Evolutionary conservation across 2,797 vertebrate genomes (phyloP).

Genomic region (Hydrophis major): DNA sequence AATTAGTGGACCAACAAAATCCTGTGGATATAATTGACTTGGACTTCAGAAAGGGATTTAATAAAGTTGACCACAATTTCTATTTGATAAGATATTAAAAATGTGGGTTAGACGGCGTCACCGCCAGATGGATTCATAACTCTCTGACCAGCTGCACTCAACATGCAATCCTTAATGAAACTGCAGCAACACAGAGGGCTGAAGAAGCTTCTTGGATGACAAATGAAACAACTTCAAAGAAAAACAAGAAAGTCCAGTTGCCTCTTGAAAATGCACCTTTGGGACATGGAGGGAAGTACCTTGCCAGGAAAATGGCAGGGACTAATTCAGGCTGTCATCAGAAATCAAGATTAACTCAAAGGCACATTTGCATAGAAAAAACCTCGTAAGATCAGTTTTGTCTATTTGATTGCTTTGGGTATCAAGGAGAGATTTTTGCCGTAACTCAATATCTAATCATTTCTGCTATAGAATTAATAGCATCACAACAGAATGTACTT

Average conservation of each 20-base stretch:
- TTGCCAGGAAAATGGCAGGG: neutral
- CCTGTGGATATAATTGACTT: neutral
- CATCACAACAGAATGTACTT: neutral
- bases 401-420: neutral
- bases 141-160: neutral
- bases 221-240: neutral
- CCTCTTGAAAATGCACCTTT: neutral
- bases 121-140: neutral
- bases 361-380: neutral
- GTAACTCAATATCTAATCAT: neutral
- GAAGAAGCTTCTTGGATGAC: neutral
- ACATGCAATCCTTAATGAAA: neutral
- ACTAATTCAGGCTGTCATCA: neutral
- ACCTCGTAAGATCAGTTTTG: neutral
- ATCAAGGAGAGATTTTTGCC: neutral
- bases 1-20: neutral
- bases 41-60: neutral
- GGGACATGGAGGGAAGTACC: neutral
- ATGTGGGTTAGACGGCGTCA: neutral
- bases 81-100: neutral
- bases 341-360: neutral
- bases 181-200: neutral
- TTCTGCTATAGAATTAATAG: neutral
- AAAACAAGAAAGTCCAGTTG: neutral
- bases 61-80: neutral